These are phyloP conservation scores for Myzus persicae DNA, from an alignment of 1,140 invertebrate species.

Conservation along the genomic window DNA sequence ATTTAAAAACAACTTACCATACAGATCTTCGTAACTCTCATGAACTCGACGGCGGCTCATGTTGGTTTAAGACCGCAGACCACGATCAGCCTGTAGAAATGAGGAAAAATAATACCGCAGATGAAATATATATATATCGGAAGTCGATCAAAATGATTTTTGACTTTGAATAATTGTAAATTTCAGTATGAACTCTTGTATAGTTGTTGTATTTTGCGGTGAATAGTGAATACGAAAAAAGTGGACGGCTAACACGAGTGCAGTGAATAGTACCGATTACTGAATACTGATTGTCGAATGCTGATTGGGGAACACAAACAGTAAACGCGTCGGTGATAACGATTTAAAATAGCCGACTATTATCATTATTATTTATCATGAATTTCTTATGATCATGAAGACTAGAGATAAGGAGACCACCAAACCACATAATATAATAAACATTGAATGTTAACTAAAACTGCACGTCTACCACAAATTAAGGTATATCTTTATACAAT, in stretches of 20 bases:
- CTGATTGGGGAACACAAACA: background rate
- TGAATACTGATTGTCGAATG: background rate
- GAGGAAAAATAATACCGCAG: background rate
- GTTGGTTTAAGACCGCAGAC: background rate
- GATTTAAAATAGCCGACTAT: background rate
- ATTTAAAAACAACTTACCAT: conserved; percentile 5
- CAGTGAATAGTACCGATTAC: no score
- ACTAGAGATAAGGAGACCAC: no score
- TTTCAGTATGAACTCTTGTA: no score
- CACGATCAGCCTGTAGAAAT: background rate
- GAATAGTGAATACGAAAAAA: background rate
- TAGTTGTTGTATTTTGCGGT: no score
- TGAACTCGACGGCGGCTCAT: conserved; percentile 53
- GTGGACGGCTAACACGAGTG: no score
- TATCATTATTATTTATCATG: background rate
- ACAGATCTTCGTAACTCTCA: conserved; percentile 43
- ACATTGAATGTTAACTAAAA: no score
- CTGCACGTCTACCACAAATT: no score
- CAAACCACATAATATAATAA: no score
- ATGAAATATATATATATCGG: no score
- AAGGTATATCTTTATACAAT: no score
- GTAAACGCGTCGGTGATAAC: background rate
- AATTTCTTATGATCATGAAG: background rate
- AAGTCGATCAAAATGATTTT: no score
- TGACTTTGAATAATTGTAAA: no score